phyloP scores from a whole-genome alignment of 2,797 vertebrate species.

The Acanthornis magna region DNA sequence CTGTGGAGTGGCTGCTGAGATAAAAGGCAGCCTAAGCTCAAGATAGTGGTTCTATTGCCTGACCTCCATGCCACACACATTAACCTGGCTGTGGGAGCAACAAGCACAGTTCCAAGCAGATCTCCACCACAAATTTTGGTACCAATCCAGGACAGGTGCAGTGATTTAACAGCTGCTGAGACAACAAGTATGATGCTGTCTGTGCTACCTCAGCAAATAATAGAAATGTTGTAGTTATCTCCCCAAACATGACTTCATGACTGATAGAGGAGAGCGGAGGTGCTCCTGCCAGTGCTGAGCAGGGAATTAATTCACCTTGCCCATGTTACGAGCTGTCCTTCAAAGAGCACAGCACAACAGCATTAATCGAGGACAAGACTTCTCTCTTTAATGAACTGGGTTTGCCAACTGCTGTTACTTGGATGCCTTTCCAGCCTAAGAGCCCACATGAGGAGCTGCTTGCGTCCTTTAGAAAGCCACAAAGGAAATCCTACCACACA shows the following conservation, averaged over 20 bases:
- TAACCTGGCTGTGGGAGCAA: neutral
- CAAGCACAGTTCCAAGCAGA: neutral
- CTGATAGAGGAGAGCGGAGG: neutral
- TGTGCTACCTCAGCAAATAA: accelerated
- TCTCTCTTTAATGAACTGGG: neutral
- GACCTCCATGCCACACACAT: neutral
- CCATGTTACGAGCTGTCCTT: neutral
- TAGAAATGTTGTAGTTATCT: neutral
- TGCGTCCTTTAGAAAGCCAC: neutral
- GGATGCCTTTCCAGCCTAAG: neutral
- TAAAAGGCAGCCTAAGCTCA: neutral
- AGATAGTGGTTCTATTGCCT: neutral
- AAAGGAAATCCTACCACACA: neutral
- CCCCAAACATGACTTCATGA: neutral
- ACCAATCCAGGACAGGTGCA: neutral
- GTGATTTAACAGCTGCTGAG: neutral
- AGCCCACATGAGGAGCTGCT: neutral
- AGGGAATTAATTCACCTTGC: neutral
- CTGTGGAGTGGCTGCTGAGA: neutral
- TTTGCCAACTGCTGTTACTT: neutral
- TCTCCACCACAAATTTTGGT: neutral
- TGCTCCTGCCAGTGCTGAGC: neutral
- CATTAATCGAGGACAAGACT: neutral
- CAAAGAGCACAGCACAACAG: neutral
- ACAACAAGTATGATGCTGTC: neutral